Percentiles rank a stretch among this genome's conserved stretches.
phyloP scores from a whole-genome alignment of 2,113 vertebrate species.

The Vanacampus margaritifer region DNA sequence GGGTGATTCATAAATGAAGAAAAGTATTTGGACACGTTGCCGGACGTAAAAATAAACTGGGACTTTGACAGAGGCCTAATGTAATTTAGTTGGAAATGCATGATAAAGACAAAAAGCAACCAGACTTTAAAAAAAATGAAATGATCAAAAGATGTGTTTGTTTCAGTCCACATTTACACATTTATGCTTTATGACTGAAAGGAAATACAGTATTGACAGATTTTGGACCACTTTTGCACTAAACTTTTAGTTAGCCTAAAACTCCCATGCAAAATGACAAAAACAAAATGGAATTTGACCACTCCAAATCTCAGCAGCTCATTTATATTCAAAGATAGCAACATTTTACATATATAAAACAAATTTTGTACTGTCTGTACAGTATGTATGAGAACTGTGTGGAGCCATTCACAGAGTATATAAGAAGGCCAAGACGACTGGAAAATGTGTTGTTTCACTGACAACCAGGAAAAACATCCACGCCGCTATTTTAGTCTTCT shows the following conservation, averaged over 20 bases:
- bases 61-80: not conserved
- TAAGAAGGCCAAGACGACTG: not conserved
- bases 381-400: too few species aligned
- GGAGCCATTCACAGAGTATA: not conserved
- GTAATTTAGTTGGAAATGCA: not conserved
- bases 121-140: not conserved
- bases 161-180: too few species aligned
- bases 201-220: too few species aligned
- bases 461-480: constrained; percentile 48
- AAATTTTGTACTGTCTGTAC: too few species aligned
- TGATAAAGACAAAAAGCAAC: not conserved
- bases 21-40: not conserved
- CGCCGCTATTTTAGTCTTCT: constrained; percentile 52
- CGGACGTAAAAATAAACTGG: not conserved
- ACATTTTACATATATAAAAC: too few species aligned
- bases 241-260: too few species aligned
- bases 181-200: too few species aligned
- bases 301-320: not conserved
- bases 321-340: too few species aligned
- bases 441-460: constrained; percentile 32
- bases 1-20: not conserved
- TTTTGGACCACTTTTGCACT: too few species aligned
- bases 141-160: too few species aligned
- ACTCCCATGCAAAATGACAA: not conserved
- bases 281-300: not conserved